Base-by-base conservation (phyloP, 1,140 invertebrate genomes). In the Neoseiulus cucumeris region DNA sequence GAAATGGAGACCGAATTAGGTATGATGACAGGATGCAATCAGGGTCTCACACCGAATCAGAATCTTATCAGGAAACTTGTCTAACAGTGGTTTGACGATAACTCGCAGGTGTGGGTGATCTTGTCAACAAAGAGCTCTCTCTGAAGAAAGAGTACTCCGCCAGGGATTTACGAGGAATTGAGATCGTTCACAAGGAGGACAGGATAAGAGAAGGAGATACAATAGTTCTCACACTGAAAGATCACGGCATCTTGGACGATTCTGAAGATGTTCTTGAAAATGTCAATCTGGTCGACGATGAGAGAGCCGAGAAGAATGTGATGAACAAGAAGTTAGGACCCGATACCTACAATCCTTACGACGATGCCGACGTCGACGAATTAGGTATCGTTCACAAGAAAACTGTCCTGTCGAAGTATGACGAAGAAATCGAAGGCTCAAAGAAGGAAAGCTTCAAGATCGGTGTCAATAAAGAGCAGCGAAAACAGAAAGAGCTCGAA, bases 1-100 rank as follows among this genome's bases (percentile, higher is more conserved):
- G 91, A 96, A 76, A 81, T 97, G 77, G 94, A 98, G 79, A 86
- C 84, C 73, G 90, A 90, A 72, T 95, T 97, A 82, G 92, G 91
- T 39, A 83, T 95, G 66, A 81, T 83, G 7, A 84, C 85, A 68
- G 82, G 88, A 70, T n/a, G 14, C 2, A 7, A 59, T 44, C 9
- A n/a, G 41, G 20, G 25, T 47, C 44, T 29, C 47, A 28, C 17
- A 17, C 5, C 65, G n/a, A n/a, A n/a, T n/a, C n/a, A n/a, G n/a
- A n/a, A n/a, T n/a, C n/a, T n/a, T n/a, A n/a, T n/a, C n/a, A n/a
- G n/a, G n/a, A n/a, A n/a, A n/a, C n/a, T n/a, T n/a, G n/a, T n/a
- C n/a, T n/a, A n/a, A n/a, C n/a, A n/a, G 33, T 39, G 33, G 33
- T 39, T 39, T 9, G 33, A 39, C 45, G 18, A 47, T 7, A 47